Base-by-base conservation (phyloP, 2,888 invertebrate species). In the Serripes groenlandicus region DNA sequence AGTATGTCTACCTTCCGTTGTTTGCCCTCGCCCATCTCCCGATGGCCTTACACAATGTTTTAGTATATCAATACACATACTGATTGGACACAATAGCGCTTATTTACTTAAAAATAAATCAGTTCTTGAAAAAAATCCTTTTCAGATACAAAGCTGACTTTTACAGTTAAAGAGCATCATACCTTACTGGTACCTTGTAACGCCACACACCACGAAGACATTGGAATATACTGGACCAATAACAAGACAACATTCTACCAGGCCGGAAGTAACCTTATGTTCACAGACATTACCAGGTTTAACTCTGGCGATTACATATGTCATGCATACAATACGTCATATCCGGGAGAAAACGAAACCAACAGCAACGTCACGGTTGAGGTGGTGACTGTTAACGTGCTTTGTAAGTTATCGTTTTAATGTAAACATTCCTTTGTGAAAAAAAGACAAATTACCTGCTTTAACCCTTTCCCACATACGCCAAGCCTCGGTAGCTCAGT, bases 381-480 rank as follows among this genome's bases (percentile, higher is more conserved):
- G 28, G 70, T 70, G 3, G 56, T 76, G 5, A 68, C 42, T 28
- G 71, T 81, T 3, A 75, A 82, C 34, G 77, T 81, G 3, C 73
- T 74, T 52, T 81, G 81, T 81, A 78, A 73, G 81, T 60, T 3
- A 26, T n/a, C n/a, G n/a, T n/a, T n/a, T n/a, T n/a, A n/a, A n/a
- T n/a, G n/a, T n/a, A n/a, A n/a, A n/a, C n/a, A n/a, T n/a, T n/a
- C n/a, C n/a, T n/a, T n/a, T n/a, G n/a, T n/a, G n/a, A n/a, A n/a
- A n/a, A n/a, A n/a, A n/a, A n/a, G n/a, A n/a, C n/a, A n/a, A n/a
- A n/a, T n/a, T n/a, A n/a, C n/a, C n/a, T n/a, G n/a, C n/a, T n/a
- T n/a, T n/a, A n/a, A n/a, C n/a, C n/a, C n/a, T n/a, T n/a, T n/a
- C n/a, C n/a, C n/a, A n/a, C n/a, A n/a, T n/a, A n/a, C n/a, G n/a